Conservation (phyloP, 1,140 invertebrate species). For the Choristoneura fumiferana region DNA sequence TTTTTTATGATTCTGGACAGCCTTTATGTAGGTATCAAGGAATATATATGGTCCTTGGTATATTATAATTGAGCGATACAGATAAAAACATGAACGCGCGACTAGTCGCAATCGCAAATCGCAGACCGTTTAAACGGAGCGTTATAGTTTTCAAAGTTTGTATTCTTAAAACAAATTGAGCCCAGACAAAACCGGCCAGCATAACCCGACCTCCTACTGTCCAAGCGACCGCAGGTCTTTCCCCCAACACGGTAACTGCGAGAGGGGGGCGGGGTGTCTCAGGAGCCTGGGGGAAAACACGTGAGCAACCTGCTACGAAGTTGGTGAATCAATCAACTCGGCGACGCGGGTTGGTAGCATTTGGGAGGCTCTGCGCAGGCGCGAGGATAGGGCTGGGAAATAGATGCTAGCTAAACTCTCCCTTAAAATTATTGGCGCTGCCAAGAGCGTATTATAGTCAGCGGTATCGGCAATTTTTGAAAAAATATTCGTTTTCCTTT, state of each 20-base stretch:
- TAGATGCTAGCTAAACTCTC: too few species aligned
- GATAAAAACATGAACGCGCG: not conserved
- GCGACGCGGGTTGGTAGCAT: not conserved
- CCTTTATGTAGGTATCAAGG: too few species aligned
- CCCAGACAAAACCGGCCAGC: conserved; percentile 6
- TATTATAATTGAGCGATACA: too few species aligned
- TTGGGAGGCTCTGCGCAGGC: not conserved
- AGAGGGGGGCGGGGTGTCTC: not conserved
- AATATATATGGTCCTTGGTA: too few species aligned
- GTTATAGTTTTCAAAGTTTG: conserved; percentile 1
- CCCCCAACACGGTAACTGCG: not conserved
- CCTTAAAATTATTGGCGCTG: too few species aligned
- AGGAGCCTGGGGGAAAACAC: not conserved
- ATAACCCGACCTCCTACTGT: not conserved
- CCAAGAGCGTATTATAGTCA: too few species aligned
- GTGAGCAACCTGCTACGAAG: not conserved
- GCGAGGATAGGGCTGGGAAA: not conserved
- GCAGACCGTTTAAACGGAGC: not conserved
- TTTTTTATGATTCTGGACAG: too few species aligned
- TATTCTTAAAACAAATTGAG: conserved; percentile 17
- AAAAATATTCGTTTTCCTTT: too few species aligned
- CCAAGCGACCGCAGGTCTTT: not conserved
- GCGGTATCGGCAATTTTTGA: too few species aligned
- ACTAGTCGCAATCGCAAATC: conserved; percentile 5
- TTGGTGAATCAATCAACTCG: conserved; percentile 15